Evolutionary conservation across 2,797 vertebrate species (phyloP).

Genomic region (Eutrigla gurnardus): DNA sequence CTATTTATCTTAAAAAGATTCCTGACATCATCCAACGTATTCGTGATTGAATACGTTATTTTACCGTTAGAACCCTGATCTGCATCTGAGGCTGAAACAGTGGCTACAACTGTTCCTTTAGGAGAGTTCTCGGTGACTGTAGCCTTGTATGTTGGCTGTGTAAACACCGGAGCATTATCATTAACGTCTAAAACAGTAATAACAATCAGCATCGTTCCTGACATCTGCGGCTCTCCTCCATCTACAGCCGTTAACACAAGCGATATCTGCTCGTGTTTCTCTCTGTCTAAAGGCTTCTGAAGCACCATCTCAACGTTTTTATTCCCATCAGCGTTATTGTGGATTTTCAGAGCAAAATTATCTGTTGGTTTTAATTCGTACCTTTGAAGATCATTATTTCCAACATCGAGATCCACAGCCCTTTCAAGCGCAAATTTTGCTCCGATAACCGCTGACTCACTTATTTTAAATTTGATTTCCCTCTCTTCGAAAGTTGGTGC

Average conservation of each 20-base stretch:
- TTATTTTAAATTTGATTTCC: slow-evolving; percentile 74
- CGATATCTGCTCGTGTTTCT: slow-evolving; percentile 66
- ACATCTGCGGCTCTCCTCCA: slow-evolving; percentile 75
- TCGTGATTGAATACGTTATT: slow-evolving; percentile 61
- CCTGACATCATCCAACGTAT: neutral
- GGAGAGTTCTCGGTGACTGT: slow-evolving; percentile 69
- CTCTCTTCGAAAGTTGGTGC: slow-evolving; percentile 70
- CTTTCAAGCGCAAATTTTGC: slow-evolving; percentile 76
- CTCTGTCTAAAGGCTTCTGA: slow-evolving; percentile 78
- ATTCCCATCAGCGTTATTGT: slow-evolving; percentile 48
- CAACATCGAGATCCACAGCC: slow-evolving; percentile 83
- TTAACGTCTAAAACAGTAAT: slow-evolving; percentile 75
- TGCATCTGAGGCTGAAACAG: slow-evolving; percentile 69
- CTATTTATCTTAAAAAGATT: slow-evolving; percentile 37
- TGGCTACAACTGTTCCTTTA: slow-evolving; percentile 54
- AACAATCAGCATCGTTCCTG: slow-evolving; percentile 73
- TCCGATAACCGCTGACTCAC: slow-evolving; percentile 72
- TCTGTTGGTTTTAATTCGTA: slow-evolving; percentile 71
- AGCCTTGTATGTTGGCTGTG: slow-evolving; percentile 63
- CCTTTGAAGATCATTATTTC: slow-evolving; percentile 65
- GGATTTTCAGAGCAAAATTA: slow-evolving; percentile 67
- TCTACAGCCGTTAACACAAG: slow-evolving; percentile 75
- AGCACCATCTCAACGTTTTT: slow-evolving; percentile 77
- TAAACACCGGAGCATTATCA: slow-evolving; percentile 79
- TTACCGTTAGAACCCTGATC: slow-evolving; percentile 50